Conservation (phyloP, 53 echinoderm and acorn worm genomes). For the Actinopyga echinites region DNA sequence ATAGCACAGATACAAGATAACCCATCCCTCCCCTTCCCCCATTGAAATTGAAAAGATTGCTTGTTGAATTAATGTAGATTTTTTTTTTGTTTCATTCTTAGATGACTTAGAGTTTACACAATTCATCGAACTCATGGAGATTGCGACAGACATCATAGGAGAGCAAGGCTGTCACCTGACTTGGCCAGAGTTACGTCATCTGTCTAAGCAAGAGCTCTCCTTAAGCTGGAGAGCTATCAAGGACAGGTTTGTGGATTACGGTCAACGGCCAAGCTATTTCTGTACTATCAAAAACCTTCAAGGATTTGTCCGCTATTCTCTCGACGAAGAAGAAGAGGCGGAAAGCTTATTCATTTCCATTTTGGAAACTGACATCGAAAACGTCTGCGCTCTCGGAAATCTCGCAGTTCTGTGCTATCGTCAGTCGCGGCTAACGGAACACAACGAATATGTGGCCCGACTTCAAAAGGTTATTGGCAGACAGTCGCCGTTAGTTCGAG, state of each 20-base stretch:
- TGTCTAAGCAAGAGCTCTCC: constrained; percentile 53
- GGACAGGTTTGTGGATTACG: constrained; percentile 46
- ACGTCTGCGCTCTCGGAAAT: constrained; percentile 77
- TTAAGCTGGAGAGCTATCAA: constrained; percentile 37
- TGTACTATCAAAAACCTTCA: constrained; percentile 68
- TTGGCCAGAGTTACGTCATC: constrained; percentile 74
- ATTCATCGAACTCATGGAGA: constrained; percentile 9
- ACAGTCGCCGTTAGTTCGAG: constrained; percentile 38
- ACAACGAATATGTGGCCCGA: constrained; percentile 44
- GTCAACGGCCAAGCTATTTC: constrained; percentile 59
- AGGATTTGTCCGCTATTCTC: constrained; percentile 74
- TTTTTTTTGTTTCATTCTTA: too few species aligned
- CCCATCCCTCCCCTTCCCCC: too few species aligned
- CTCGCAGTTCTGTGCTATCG: constrained; percentile 71
- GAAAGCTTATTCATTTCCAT: constrained; percentile 64
- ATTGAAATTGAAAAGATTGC: too few species aligned
- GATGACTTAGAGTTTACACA: background rate
- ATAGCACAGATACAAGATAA: too few species aligned
- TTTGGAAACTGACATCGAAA: constrained; percentile 52
- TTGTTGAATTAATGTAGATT: too few species aligned
- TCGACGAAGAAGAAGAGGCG: constrained; percentile 60
- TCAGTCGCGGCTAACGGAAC: constrained; percentile 64
- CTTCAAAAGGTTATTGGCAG: constrained; percentile 51
- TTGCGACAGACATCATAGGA: constrained; percentile 57
- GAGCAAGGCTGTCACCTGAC: constrained; percentile 88